Conservation (phyloP, 2,888 invertebrate genomes). For the Fabriciana adippe region DNA sequence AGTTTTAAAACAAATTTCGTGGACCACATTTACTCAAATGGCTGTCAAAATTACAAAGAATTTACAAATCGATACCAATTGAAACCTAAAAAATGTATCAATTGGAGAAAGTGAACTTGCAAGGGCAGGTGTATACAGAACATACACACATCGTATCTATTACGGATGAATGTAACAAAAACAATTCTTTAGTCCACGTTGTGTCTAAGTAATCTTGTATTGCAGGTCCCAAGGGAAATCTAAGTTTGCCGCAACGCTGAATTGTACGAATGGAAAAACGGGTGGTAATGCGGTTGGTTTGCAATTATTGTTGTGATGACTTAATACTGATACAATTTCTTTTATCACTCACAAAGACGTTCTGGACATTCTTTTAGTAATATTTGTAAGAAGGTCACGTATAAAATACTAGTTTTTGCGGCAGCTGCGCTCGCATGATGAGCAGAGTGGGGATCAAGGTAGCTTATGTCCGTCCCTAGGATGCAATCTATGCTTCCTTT, state of each 20-base stretch:
- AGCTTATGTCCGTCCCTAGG: no score
- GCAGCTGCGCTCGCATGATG: no score
- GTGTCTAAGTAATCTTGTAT: slow-evolving; percentile 37
- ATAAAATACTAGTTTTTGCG: no score
- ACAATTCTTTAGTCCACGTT: slow-evolving; percentile 23
- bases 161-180: slow-evolving; percentile 14
- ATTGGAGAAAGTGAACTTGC: no score
- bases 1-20: no score
- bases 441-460: no score
- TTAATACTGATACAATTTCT: slow-evolving; percentile 5
- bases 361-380: not conserved
- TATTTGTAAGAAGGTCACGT: not conserved
- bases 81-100: no score
- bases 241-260: slow-evolving; percentile 27
- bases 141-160: slow-evolving; percentile 1
- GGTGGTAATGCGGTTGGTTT: slow-evolving; percentile 24
- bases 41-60: no score
- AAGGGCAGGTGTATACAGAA: not conserved
- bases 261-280: slow-evolving; percentile 31
- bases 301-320: slow-evolving; percentile 25
- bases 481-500: no score
- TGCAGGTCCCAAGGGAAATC: slow-evolving; percentile 37
- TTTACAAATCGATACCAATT: no score
- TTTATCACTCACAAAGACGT: not conserved
- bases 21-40: no score